Evolutionary conservation across 2,888 invertebrate genomes (phyloP).

Genomic region (Rhagonycha lutea): DNA sequence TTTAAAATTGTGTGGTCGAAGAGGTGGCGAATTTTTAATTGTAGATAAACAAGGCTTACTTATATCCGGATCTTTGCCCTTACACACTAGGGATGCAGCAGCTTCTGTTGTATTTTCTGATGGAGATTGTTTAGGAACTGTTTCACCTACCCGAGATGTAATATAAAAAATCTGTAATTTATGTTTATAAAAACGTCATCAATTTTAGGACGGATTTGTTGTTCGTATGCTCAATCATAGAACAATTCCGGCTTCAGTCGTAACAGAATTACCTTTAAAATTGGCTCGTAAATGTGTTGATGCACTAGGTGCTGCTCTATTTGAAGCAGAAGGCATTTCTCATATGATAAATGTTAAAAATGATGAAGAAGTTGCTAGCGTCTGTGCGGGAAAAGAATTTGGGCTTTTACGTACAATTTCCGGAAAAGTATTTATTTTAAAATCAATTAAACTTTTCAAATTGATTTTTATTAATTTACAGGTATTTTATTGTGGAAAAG

Average conservation of each 20-base stretch:
- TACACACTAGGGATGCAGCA: conserved; percentile 55
- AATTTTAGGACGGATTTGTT: conserved; percentile 74
- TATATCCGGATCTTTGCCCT: conserved; percentile 55
- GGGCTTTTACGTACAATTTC: conserved; percentile 80
- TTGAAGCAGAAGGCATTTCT: conserved; percentile 66
- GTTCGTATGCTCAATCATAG: conserved; percentile 73
- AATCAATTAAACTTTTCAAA: conserved; percentile 8
- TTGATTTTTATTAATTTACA: conserved; percentile 42
- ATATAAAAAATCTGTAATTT: not conserved
- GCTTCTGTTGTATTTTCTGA: conserved; percentile 73
- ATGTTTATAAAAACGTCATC: not conserved
- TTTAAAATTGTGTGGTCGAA: conserved; percentile 66
- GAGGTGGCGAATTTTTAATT: conserved; percentile 59
- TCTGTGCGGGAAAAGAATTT: conserved; percentile 90
- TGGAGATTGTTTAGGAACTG: conserved; percentile 77
- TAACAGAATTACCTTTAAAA: conserved; percentile 73
- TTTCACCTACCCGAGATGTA: conserved; percentile 77
- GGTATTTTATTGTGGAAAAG: conserved; percentile 88
- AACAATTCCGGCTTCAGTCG: conserved; percentile 60
- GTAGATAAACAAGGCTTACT: conserved; percentile 61
- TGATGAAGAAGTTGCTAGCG: conserved; percentile 79
- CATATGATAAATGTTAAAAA: conserved; percentile 49
- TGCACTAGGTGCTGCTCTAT: conserved; percentile 71
- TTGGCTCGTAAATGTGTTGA: conserved; percentile 80
- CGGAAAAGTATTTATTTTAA: conserved; percentile 69